Evolutionary conservation across 2,797 vertebrate species (phyloP).

Genomic region (Myotis pilosus): DNA sequence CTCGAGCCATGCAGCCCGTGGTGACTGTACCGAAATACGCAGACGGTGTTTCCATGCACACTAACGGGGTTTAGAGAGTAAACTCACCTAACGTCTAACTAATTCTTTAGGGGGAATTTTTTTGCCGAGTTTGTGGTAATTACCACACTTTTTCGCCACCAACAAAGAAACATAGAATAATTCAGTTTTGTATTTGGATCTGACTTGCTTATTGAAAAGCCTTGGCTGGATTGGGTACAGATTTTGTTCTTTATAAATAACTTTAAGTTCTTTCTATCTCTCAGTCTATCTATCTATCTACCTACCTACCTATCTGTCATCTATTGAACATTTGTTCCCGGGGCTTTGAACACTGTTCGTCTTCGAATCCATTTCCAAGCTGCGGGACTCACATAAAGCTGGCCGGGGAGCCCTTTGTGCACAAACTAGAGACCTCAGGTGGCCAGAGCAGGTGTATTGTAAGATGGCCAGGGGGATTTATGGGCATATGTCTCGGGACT

Average conservation of each 20-base stretch:
- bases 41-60: rapidly evolving
- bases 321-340: conserved; percentile 1
- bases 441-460: not conserved
- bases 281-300: not conserved
- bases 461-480: conserved; percentile 50
- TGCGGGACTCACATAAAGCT: not conserved
- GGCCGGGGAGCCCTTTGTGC: conserved; percentile 31
- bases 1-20: not conserved
- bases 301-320: no score
- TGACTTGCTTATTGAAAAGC: not conserved
- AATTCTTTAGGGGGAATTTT: not conserved
- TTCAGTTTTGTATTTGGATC: not conserved
- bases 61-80: not conserved
- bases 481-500: not conserved
- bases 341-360: conserved; percentile 13
- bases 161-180: not conserved
- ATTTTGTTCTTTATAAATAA: not conserved
- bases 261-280: not conserved
- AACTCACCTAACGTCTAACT: not conserved
- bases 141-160: not conserved
- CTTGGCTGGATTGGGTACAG: not conserved
- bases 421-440: not conserved
- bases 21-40: rapidly evolving
- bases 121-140: not conserved
- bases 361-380: conserved; percentile 31